Conservation (phyloP, 2,797 vertebrate species). For the Pseudochirops cupreus region DNA sequence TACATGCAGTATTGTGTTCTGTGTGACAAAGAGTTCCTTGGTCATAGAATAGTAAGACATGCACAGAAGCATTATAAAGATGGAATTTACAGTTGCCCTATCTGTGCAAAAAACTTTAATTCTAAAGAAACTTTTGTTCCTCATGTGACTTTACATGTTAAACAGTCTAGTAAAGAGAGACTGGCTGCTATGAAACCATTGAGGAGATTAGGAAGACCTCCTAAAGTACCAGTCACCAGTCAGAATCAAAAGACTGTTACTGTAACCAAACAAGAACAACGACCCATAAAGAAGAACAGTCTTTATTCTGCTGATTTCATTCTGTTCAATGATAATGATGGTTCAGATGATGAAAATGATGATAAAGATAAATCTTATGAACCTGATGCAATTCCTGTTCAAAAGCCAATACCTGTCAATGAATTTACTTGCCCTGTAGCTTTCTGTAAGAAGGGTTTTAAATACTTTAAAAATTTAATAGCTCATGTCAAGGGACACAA, state of each 20-base stretch:
- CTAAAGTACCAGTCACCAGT: constrained; percentile 86
- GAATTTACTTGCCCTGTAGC: constrained; percentile 90
- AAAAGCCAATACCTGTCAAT: constrained; percentile 85
- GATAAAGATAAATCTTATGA: constrained; percentile 88
- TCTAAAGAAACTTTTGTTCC: constrained; percentile 95
- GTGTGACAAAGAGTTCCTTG: constrained; percentile 98
- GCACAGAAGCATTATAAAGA: constrained; percentile 96
- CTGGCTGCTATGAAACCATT: constrained; percentile 94
- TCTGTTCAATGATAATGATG: constrained; percentile 88
- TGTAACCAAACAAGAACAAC: constrained; percentile 88
- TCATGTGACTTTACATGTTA: constrained; percentile 96
- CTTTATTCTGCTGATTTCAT: constrained; percentile 87
- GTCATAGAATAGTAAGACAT: constrained; percentile 97
- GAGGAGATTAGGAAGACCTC: constrained; percentile 90
- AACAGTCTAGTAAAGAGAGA: constrained; percentile 96
- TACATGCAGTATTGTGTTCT: constrained; percentile 99
- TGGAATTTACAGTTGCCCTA: constrained; percentile 95
- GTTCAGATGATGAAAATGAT: constrained; percentile 86
- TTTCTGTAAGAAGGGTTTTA: constrained; percentile 95
- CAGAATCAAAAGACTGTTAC: constrained; percentile 87
- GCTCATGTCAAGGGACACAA: constrained; percentile 95
- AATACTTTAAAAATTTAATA: constrained; percentile 97
- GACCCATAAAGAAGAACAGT: constrained; percentile 91
- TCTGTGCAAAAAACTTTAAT: constrained; percentile 95
- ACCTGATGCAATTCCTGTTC: constrained; percentile 83